Percentiles rank a stretch among this genome's conserved stretches.
phyloP scores from a whole-genome alignment of 2,797 vertebrate species.

The Carapus acus region DNA sequence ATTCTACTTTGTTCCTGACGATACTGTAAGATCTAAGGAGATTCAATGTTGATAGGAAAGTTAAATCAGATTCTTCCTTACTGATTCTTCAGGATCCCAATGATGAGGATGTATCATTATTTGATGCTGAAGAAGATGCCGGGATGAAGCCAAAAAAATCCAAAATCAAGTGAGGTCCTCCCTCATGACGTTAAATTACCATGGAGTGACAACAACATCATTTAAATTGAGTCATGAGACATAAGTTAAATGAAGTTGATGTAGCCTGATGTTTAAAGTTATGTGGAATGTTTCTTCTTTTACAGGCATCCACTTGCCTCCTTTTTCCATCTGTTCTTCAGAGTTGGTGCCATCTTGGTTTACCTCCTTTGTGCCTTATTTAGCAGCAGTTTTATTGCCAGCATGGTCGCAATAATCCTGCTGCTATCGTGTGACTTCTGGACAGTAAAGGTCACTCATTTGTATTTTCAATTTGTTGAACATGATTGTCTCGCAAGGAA shows the following conservation, averaged over 20 bases:
- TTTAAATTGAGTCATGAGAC: no score
- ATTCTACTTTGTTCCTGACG: no score
- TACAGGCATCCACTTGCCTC: slow-evolving; percentile 87
- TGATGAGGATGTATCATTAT: slow-evolving; percentile 91
- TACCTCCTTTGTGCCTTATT: slow-evolving; percentile 85
- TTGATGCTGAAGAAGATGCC: slow-evolving; percentile 87
- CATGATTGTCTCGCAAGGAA: no score
- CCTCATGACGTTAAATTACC: not conserved
- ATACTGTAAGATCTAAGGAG: no score
- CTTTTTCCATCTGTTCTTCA: slow-evolving; percentile 95
- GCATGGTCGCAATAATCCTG: slow-evolving; percentile 93
- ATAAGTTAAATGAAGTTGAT: no score
- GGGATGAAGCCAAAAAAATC: slow-evolving; percentile 71
- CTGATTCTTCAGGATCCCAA: slow-evolving; percentile 76
- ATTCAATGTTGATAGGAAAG: no score
- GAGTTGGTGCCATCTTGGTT: slow-evolving; percentile 79
- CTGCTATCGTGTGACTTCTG: slow-evolving; percentile 95
- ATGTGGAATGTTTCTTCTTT: not conserved
- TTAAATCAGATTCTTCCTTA: slow-evolving; percentile 35
- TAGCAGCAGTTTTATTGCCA: slow-evolving; percentile 83
- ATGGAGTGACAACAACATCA: slow-evolving; percentile 15
- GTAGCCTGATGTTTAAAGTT: not conserved
- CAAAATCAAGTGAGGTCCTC: slow-evolving; percentile 73
- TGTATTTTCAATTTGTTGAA: not conserved
- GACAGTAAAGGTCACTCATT: slow-evolving; percentile 85